Evolutionary conservation across 2,113 vertebrate species (phyloP).

Genomic region (Epinephelus moara): DNA sequence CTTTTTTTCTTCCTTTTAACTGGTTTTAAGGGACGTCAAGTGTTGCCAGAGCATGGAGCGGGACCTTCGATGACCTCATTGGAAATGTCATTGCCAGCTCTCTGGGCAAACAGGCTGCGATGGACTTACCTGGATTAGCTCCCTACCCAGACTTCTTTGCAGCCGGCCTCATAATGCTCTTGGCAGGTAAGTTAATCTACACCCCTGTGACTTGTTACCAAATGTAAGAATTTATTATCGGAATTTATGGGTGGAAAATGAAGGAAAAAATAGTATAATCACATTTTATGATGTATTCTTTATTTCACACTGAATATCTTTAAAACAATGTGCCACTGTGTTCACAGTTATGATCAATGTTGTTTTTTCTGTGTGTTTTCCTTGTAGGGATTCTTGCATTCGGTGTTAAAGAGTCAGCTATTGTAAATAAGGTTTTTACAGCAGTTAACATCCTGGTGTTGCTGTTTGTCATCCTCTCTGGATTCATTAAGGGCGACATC

Average conservation of each 20-base stretch:
- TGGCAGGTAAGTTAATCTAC: conserved; percentile 80
- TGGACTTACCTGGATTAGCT: conserved; percentile 86
- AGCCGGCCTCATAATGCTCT: conserved; percentile 86
- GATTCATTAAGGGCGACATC: conserved; percentile 87
- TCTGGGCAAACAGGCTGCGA: conserved; percentile 71
- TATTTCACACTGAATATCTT: neutral
- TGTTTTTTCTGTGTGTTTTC: conserved; percentile 19
- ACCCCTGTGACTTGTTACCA: neutral
- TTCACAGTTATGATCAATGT: neutral
- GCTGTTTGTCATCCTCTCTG: conserved; percentile 86
- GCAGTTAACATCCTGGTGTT: conserved; percentile 85
- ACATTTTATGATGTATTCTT: neutral
- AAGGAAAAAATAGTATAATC: neutral
- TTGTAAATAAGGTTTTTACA: conserved; percentile 89
- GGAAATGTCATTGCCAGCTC: conserved; percentile 83
- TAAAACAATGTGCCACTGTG: neutral
- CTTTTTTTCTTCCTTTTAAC: neutral
- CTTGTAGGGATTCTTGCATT: conserved; percentile 88
- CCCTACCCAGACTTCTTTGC: conserved; percentile 90
- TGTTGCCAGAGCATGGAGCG: conserved; percentile 90
- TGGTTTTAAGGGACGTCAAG: conserved; percentile 86
- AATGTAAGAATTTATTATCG: neutral
- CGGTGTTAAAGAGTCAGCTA: conserved; percentile 89
- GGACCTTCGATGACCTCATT: conserved; percentile 89
- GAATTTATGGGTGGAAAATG: neutral